These are phyloP conservation scores for Trichogramma dendrolimi DNA, from an alignment of 2,888 invertebrate genomes.

Conservation along the genomic window DNA sequence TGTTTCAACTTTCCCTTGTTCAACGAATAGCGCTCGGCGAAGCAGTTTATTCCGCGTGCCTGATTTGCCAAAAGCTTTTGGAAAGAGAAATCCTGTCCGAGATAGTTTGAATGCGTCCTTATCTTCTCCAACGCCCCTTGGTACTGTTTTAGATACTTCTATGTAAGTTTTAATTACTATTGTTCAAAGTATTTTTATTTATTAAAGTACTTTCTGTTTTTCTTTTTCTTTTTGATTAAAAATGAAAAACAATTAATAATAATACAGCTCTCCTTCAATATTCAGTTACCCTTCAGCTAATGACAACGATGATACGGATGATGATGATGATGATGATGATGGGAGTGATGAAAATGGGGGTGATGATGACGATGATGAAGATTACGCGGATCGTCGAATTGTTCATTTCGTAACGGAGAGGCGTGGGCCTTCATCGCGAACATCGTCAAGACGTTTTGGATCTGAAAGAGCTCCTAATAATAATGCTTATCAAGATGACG, in stretches of 20 bases:
- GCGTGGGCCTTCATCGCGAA: conserved; percentile 12
- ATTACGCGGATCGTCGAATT: conserved; percentile 22
- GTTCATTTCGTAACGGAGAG: conserved; percentile 21
- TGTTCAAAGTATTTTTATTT: background rate
- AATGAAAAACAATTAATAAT: background rate
- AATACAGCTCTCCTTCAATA: background rate
- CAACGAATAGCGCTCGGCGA: background rate
- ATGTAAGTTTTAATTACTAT: no score
- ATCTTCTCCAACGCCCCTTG: background rate
- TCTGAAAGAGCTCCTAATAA: background rate
- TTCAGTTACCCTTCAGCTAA: no score
- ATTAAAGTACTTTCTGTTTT: background rate
- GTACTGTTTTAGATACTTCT: no score
- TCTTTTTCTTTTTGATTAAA: background rate
- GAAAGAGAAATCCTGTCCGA: background rate
- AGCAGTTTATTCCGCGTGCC: conserved; percentile 16
- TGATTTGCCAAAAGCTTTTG: conserved; percentile 6
- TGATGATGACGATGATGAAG: conserved; percentile 20
- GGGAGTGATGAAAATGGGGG: conserved; percentile 1
- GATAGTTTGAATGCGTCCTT: background rate
- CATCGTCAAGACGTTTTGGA: background rate
- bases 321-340: conserved; percentile 26
- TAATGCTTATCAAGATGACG: conserved; percentile 8
- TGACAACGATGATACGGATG: conserved; percentile 6
- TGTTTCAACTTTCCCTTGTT: background rate